Evolutionary conservation across 2,797 vertebrate genomes (phyloP).

Genomic region (Setipinna tenuifilis): DNA sequence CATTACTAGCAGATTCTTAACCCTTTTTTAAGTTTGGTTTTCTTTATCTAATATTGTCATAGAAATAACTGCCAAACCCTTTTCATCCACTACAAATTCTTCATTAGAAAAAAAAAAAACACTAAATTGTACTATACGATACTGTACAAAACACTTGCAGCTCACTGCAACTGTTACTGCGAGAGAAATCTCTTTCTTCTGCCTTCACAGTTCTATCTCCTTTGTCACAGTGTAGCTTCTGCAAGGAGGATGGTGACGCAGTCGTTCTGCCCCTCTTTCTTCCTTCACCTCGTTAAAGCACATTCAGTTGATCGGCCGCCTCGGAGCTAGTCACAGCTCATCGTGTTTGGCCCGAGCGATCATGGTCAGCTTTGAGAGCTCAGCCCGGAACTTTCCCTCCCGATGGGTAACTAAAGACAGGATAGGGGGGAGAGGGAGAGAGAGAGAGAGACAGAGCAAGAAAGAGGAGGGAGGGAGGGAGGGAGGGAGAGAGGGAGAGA

Average conservation of each 20-base stretch:
- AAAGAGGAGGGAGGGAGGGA: too few relatives aligned
- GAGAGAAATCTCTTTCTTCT: neutral
- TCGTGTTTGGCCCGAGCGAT: slow-evolving; percentile 79
- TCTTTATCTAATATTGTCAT: neutral
- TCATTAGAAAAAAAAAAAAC: neutral
- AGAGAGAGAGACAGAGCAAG: too few relatives aligned
- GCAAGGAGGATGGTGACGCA: neutral
- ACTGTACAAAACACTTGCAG: neutral
- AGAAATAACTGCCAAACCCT: neutral
- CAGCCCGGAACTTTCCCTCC: slow-evolving; percentile 87
- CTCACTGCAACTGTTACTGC: neutral
- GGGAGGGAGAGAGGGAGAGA: too few relatives aligned
- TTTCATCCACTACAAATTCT: neutral
- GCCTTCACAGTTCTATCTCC: slow-evolving; percentile 29
- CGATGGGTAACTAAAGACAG: slow-evolving; percentile 82
- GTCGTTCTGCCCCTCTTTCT: neutral
- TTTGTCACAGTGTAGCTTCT: slow-evolving; percentile 34
- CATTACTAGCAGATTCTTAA: neutral
- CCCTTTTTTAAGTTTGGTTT: neutral
- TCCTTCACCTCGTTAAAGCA: neutral
- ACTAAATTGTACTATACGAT: neutral
- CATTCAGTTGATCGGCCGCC: neutral
- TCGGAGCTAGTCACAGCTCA: slow-evolving; percentile 79
- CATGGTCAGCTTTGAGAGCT: slow-evolving; percentile 87
- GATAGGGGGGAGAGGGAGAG: slow-evolving; percentile 40